Base-by-base conservation (phyloP, 2,888 invertebrate species). In the Pelosia muscerda region DNA sequence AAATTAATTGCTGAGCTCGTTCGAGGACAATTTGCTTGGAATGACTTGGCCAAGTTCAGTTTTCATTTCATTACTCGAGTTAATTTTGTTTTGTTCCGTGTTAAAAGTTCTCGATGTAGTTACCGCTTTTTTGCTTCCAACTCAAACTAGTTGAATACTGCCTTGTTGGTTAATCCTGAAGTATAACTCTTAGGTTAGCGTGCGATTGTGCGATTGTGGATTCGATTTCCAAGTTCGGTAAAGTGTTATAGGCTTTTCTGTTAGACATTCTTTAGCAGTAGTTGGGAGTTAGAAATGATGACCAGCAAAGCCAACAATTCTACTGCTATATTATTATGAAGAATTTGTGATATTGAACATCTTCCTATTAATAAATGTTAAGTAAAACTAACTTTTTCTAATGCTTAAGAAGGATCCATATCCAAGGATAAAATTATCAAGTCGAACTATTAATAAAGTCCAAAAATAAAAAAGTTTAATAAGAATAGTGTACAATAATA, bases 1-100 rank as follows among this genome's bases (percentile, higher is more conserved):
- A 63, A 68, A 71, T 78, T 78, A 76, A 68, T 73, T 65, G 57
- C 62, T 69, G 66, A 53, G 68, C 34, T 67, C 65, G 66, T 64
- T 72, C 63, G 57, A 78, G 70, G 70, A 67, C 63, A 71, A 76
- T 74, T 74, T 66, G 59, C 63, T 54, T 28, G 38, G 56, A 67
- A 66, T 62, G 42, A 56, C 38, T 72, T 57, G 26, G 59, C 59
- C 62, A 60, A 60, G 64, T 53, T 70, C 31, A 25, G 69, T 67
- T 61, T 77, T 72, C 65, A 69, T 77, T 75, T 71, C 61, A 61
- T 68, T 72, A 67, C 58, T 78, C 2, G 25, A 56, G 62, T 68
- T 66, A 62, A 42, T 42, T 67, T 68, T 22, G 62, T 67, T 72
- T 72, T 53, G 38, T 71, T 78, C 53, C 38, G 31, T 49, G 25